Evolutionary conservation across 2,888 invertebrate species (phyloP), one percentile per base, ranked within the genome.

Genomic region (Polyommatus icarus): DNA sequence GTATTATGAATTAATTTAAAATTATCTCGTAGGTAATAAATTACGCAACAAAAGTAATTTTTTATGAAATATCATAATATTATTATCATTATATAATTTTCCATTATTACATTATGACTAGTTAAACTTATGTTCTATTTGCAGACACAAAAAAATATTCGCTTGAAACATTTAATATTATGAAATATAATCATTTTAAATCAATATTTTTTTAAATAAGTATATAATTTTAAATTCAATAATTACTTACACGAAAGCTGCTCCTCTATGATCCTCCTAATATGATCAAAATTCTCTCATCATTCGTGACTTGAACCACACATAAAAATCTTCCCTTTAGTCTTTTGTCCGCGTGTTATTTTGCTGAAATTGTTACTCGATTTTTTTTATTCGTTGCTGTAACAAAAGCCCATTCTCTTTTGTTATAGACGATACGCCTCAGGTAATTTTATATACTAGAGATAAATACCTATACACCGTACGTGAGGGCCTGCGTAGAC

Each of bases 341-440:
- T 78, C 78, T 77, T 79, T 81, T 80, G 81, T 80, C 77, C 59
- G 61, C 76, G 78, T 29, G 77, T 80, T 80, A 80, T 81, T 79
- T 80, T 59, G 77, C 79, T 79, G 80, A 80, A 80, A 80, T 79
- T 78, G 79, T 76, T 76, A 59, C 36, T 57, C 57, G 20, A n/a
- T 78, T 79, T 79, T 79, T 78, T 81, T 78, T 78, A 50, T 79
- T 71, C 50, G 72, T 57, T 75, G 54, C 24, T 75, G 75, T 75
- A 75, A 75, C 75, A 75, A 75, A 75, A 75, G 75, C 75, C 75
- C 29, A 54, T 54, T 5, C 29, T 29, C 75, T 54, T 75, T 46
- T 46, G 46, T 46, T 46, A 72, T 72, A 72, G 15, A 20, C 72
- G 72, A 72, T 72, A 72, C 46, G 20, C 10, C 72, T 50, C 40